Conservation (phyloP, 2,113 vertebrate species). For the Alces alces region DNA sequence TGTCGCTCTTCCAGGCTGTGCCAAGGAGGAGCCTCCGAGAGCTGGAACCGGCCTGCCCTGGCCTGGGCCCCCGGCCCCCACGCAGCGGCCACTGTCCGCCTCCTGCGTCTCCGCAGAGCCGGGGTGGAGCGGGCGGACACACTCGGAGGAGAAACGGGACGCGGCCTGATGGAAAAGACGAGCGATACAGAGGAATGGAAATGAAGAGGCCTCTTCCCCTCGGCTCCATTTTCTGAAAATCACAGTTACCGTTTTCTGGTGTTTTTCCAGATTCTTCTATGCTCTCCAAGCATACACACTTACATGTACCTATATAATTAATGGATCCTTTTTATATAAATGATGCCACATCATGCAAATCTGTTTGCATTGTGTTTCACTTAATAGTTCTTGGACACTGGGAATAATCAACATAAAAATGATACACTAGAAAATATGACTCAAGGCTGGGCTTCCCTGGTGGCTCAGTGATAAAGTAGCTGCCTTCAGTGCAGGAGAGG, state of each 20-base stretch:
- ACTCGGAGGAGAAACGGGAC: not conserved
- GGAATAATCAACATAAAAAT: not conserved
- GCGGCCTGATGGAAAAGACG: not conserved
- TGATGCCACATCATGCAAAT: not conserved
- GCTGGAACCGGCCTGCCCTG: not conserved
- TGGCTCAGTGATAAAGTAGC: not conserved
- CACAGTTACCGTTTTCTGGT: not conserved
- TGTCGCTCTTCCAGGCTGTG: not conserved
- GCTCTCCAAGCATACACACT: not conserved
- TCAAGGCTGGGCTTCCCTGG: not conserved
- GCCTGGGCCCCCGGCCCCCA: not conserved
- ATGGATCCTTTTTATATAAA: not conserved
- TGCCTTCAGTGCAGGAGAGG: not conserved
- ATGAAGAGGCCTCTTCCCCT: not conserved
- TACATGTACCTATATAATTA: not conserved
- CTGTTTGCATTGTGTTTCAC: not conserved
- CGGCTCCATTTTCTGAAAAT: not conserved
- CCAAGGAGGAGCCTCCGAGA: not conserved
- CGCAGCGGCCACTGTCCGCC: not conserved
- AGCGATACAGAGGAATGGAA: not conserved
- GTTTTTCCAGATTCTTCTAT: not conserved
- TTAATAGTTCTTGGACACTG: not conserved
- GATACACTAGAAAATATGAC: no score
- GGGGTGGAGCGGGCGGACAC: rapidly evolving
- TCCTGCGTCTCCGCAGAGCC: rapidly evolving